Conservation (phyloP, 2,113 vertebrate genomes). For the Diadophis punctatus region DNA sequence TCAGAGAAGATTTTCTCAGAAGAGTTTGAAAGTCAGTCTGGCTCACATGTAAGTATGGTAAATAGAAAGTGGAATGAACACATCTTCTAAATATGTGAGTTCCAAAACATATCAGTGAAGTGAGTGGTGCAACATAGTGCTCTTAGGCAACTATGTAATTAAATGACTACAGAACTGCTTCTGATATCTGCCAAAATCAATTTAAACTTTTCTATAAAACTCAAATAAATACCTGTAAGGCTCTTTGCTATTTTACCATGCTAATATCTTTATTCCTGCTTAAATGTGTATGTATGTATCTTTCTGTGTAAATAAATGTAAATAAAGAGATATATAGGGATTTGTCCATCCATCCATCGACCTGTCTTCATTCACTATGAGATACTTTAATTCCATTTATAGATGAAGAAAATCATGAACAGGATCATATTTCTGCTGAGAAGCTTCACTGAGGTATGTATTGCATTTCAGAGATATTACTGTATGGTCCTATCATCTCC, state of each 20-base stretch:
- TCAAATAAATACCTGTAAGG: not conserved
- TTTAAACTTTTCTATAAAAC: not conserved
- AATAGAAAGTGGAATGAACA: not conserved
- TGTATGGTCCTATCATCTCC: not conserved
- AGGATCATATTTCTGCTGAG: not conserved
- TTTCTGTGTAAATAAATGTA: not conserved
- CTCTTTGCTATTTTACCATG: not conserved
- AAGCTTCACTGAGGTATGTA: too few relatives aligned
- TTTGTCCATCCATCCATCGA: not conserved
- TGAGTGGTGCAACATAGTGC: not conserved
- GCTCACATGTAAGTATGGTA: not conserved
- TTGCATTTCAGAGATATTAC: not conserved
- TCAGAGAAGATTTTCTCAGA: not conserved
- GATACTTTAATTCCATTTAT: not conserved
- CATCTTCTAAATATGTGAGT: not conserved
- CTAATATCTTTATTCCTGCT: not conserved
- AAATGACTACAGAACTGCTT: not conserved
- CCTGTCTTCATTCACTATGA: not conserved
- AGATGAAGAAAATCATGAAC: not conserved
- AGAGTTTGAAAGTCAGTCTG: not conserved
- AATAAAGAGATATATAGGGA: too few relatives aligned
- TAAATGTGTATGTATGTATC: not conserved
- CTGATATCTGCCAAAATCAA: not conserved
- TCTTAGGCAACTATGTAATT: not conserved
- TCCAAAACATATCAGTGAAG: not conserved